Evolutionary conservation across 2,113 vertebrate genomes (phyloP).

Genomic region (Illadopsis cleaveri): DNA sequence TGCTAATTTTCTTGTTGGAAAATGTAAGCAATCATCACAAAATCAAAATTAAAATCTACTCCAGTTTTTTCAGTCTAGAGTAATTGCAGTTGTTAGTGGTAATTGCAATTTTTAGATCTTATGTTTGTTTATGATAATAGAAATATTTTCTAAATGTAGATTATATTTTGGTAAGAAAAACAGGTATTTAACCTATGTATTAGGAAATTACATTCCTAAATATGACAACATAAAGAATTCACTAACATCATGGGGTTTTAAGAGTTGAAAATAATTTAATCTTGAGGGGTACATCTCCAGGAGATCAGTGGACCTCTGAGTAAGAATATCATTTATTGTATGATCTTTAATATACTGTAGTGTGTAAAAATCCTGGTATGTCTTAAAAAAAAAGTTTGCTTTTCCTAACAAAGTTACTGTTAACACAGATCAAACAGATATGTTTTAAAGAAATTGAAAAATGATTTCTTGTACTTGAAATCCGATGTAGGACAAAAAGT

Average conservation of each 20-base stretch:
- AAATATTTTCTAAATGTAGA: neutral
- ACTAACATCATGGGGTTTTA: neutral
- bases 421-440: neutral
- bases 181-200: neutral
- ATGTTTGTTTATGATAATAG: neutral
- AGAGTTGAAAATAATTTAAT: neutral
- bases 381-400: neutral
- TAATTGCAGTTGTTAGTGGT: neutral
- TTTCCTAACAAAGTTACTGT: neutral
- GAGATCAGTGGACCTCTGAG: neutral
- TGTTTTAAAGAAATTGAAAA: neutral
- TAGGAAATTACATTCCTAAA: neutral
- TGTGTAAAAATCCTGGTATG: neutral
- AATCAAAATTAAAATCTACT: neutral
- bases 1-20: neutral
- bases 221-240: neutral
- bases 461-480: neutral
- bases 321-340: neutral
- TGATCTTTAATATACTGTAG: neutral
- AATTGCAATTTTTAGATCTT: neutral
- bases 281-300: neutral
- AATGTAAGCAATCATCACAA: neutral
- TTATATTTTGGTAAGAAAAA: neutral
- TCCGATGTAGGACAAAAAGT: neutral
- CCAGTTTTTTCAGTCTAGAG: rapidly evolving